Percentiles rank a stretch among this genome's conserved stretches.
Evolutionary conservation across 2,113 vertebrate genomes (phyloP).

Genomic region (Mesembrinibis cayennensis): DNA sequence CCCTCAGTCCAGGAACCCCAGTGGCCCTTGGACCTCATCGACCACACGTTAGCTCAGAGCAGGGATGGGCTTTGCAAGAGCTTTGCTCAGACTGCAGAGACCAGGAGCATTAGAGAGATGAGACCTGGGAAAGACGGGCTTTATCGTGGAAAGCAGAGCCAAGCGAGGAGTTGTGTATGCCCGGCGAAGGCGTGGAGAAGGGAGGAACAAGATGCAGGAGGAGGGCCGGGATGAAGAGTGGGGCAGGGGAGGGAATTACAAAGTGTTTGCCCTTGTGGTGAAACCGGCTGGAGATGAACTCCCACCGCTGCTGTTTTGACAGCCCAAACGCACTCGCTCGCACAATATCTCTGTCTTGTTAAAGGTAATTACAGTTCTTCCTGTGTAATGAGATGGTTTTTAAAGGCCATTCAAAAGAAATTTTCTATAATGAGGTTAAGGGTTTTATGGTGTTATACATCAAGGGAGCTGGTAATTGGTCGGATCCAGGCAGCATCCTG

Average conservation of each 20-base stretch:
- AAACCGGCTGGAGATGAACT: constrained; percentile 8
- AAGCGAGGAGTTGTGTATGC: background rate
- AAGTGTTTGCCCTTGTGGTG: background rate
- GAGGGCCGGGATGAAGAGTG: background rate
- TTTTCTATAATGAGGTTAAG: constrained; percentile 79
- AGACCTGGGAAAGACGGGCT: background rate
- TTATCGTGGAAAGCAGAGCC: background rate
- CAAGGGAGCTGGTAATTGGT: constrained; percentile 74
- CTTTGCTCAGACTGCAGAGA: background rate
- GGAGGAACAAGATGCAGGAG: background rate
- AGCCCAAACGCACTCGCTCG: constrained; percentile 52
- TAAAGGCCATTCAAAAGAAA: constrained; percentile 82
- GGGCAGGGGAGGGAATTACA: background rate
- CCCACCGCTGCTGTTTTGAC: constrained; percentile 43
- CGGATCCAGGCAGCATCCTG: constrained; percentile 62
- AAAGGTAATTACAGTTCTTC: constrained; percentile 78
- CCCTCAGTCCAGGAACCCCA: background rate
- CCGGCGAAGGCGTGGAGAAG: rapidly evolving
- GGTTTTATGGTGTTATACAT: constrained; percentile 77
- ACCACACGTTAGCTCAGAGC: rapidly evolving
- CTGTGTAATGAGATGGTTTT: constrained; percentile 78
- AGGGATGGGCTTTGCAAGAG: background rate
- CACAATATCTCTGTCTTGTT: constrained; percentile 69
- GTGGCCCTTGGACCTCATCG: rapidly evolving
- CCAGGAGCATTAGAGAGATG: rapidly evolving